phyloP scores from a whole-genome alignment of 2,797 vertebrate species.

The Peromyscus melanophrys region DNA sequence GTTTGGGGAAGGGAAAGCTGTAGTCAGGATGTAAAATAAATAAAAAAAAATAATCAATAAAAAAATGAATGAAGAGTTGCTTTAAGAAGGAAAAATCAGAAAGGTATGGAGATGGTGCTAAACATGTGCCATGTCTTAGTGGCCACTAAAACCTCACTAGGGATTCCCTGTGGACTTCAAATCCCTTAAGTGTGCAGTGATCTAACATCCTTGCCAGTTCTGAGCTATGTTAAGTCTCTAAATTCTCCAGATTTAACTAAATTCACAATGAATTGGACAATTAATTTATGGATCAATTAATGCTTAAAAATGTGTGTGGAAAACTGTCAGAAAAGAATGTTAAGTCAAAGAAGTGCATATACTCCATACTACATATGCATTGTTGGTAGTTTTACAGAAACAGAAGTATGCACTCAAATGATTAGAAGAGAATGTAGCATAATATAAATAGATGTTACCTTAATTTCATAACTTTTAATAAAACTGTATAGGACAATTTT shows the following conservation, averaged over 20 bases:
- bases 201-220: neutral
- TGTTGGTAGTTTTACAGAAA: neutral
- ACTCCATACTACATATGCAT: neutral
- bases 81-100: neutral
- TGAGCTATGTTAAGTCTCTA: neutral
- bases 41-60: neutral
- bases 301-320: neutral
- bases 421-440: neutral
- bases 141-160: neutral
- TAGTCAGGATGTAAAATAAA: neutral
- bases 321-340: neutral
- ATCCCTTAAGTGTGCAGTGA: no score
- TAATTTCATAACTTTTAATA: neutral
- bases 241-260: slow-evolving; percentile 11
- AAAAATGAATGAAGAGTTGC: neutral
- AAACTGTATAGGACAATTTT: neutral
- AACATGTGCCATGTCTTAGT: fast-evolving
- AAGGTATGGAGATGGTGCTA: fast-evolving
- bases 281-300: slow-evolving; percentile 28
- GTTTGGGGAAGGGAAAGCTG: no score
- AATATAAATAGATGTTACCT: neutral
- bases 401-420: neutral
- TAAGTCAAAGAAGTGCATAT: neutral
- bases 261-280: neutral
- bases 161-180: fast-evolving